These are phyloP conservation scores for Drosophila rhopaloa DNA, from an alignment of 1,140 invertebrate genomes.

Conservation along the genomic window DNA sequence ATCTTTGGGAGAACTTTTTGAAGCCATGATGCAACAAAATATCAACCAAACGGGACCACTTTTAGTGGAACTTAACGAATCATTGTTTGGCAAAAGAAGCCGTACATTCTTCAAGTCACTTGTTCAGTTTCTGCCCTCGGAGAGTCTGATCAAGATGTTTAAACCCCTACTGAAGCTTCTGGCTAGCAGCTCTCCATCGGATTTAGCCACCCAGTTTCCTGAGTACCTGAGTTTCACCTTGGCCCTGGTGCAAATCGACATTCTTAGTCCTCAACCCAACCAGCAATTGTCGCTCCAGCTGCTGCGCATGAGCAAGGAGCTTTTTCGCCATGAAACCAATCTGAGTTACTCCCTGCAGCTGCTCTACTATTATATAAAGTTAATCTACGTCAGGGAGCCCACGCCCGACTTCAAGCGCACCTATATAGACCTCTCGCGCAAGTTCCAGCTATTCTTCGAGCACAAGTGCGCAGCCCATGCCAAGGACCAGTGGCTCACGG, in stretches of 20 bases:
- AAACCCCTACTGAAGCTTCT: constrained; percentile 41
- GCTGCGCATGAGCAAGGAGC: constrained; percentile 42
- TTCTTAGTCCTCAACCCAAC: constrained; percentile 1
- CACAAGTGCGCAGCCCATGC: constrained; percentile 8
- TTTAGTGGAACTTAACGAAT: constrained; percentile 38
- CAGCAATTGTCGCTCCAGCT: constrained; percentile 39
- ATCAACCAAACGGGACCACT: constrained; percentile 10
- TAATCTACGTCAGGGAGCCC: constrained; percentile 27
- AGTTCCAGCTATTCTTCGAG: constrained; percentile 52
- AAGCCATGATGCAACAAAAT: constrained; percentile 28
- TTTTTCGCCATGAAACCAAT: constrained; percentile 2
- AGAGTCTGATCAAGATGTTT: constrained; percentile 24
- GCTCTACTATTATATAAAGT: constrained; percentile 64
- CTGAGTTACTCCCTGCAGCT: constrained; percentile 39
- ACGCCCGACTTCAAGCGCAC: constrained; percentile 15
- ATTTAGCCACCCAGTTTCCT: constrained; percentile 30
- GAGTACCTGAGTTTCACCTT: constrained; percentile 54
- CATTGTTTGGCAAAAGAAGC: constrained; percentile 44
- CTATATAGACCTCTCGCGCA: constrained; percentile 49
- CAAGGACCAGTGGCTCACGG: constrained; percentile 55
- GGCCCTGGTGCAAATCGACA: constrained; percentile 42
- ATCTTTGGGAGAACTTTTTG: constrained; percentile 44
- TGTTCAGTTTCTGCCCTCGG: constrained; percentile 14
- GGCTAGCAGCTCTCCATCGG: not conserved
- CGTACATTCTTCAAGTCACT: constrained; percentile 27